phyloP scores from a whole-genome alignment of 2,797 vertebrate species.

The Tolypeutes matacus region DNA sequence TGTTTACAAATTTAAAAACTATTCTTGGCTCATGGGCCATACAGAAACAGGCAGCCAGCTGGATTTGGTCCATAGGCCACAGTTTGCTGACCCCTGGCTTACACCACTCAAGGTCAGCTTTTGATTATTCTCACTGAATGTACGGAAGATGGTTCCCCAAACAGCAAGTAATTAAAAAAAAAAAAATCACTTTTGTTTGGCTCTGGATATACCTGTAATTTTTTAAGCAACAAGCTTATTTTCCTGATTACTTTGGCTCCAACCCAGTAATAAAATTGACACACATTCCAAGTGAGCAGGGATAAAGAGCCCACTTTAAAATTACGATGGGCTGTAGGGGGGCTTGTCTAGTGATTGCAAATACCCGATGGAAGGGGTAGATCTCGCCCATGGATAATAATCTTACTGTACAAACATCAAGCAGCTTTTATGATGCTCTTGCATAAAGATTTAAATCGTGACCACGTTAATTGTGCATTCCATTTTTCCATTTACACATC shows the following conservation, averaged over 20 bases:
- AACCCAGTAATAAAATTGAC: slow-evolving; percentile 62
- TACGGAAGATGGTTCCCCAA: slow-evolving; percentile 16
- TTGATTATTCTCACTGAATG: slow-evolving; percentile 21
- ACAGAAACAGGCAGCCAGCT: background rate
- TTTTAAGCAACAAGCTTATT: background rate
- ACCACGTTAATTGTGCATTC: slow-evolving; percentile 51
- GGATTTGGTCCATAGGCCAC: background rate
- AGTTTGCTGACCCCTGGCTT: background rate
- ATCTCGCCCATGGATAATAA: background rate
- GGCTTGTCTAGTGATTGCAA: background rate
- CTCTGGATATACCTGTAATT: slow-evolving; percentile 12
- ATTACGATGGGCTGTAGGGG: background rate
- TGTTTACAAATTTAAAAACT: background rate
- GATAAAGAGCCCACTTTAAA: slow-evolving; percentile 55
- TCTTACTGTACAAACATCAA: background rate
- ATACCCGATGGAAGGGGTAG: background rate
- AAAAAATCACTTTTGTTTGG: slow-evolving; percentile 43
- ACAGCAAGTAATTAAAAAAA: background rate
- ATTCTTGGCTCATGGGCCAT: background rate
- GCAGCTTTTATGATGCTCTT: background rate
- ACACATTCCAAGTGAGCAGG: slow-evolving; percentile 43
- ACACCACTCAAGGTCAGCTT: background rate
- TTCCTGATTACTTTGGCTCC: slow-evolving; percentile 59
- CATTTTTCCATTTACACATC: slow-evolving; percentile 38
- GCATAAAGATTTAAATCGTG: background rate